These are phyloP conservation scores for Anomalospiza imberbis DNA, from an alignment of 2,797 vertebrate species.

Conservation along the genomic window DNA sequence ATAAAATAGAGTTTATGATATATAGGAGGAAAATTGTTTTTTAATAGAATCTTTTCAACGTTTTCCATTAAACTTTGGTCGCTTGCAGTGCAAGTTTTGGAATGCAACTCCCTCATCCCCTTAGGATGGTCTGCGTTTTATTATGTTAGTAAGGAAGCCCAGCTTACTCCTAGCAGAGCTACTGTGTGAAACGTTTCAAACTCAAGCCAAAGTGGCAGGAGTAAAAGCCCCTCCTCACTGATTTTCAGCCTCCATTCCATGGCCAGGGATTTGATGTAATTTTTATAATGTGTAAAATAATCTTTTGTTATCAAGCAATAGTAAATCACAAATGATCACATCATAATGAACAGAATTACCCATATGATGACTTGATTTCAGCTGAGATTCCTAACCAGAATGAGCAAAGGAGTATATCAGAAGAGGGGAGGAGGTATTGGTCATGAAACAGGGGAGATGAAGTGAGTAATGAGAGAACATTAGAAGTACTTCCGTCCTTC, in stretches of 20 bases:
- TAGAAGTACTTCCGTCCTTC: not conserved
- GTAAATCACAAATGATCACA: not conserved
- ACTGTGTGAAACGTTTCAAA: not conserved
- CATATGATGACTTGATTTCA: not conserved
- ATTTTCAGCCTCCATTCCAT: conserved; percentile 2
- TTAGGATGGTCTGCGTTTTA: conserved; percentile 54
- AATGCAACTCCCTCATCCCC: conserved; percentile 55
- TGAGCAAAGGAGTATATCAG: not conserved
- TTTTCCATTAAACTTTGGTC: conserved; percentile 59
- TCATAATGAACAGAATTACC: not conserved
- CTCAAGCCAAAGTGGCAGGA: not conserved
- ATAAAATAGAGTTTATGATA: conserved; percentile 33
- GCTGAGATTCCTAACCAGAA: not conserved
- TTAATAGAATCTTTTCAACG: conserved; percentile 56
- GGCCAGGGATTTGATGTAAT: not conserved
- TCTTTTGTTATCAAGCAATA: not conserved
- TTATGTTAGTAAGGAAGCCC: conserved; percentile 44
- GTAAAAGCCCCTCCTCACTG: not conserved
- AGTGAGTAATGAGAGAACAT: not conserved
- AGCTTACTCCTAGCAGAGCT: conserved; percentile 21
- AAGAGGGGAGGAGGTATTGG: not conserved
- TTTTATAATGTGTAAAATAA: not conserved
- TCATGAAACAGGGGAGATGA: not conserved
- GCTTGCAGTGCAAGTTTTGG: conserved; percentile 50
- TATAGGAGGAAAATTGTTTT: conserved; percentile 33